Evolutionary conservation across 1,140 invertebrate genomes (phyloP).

Genomic region (Pseudomyrmex flavicornis): DNA sequence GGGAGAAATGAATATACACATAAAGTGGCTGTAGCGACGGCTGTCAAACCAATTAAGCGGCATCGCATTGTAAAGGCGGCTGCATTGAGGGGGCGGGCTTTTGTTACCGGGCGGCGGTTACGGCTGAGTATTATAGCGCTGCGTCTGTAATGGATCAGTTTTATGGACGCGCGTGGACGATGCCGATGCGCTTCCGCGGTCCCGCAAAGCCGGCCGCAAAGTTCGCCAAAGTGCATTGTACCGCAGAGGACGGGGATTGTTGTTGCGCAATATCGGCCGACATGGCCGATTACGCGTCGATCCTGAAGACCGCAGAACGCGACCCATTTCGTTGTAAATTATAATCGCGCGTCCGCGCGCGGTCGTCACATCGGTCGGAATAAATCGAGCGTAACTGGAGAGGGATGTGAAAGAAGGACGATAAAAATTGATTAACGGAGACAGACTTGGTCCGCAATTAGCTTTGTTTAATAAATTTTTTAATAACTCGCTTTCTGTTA

Average conservation of each 20-base stretch:
- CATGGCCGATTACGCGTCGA: constrained; percentile 17
- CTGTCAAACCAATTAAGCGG: constrained; percentile 71
- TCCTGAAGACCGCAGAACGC: constrained; percentile 20
- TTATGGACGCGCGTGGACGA: constrained; percentile 59
- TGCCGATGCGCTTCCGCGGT: constrained; percentile 24
- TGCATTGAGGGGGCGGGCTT: constrained; percentile 21
- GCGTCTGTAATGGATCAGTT: constrained; percentile 71
- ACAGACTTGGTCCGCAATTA: not conserved
- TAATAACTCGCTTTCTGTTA: no score
- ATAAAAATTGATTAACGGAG: not conserved
- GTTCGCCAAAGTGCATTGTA: constrained; percentile 54
- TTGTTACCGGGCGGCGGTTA: constrained; percentile 63
- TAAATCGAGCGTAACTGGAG: no score
- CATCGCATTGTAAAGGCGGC: constrained; percentile 69
- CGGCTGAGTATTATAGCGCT: constrained; percentile 51
- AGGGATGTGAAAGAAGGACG: not conserved
- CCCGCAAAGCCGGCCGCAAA: constrained; percentile 58
- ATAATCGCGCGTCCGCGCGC: not conserved
- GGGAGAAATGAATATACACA: constrained; percentile 31
- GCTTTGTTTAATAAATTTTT: not conserved
- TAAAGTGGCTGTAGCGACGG: constrained; percentile 62
- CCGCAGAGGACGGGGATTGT: constrained; percentile 8
- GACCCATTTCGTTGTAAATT: constrained; percentile 17
- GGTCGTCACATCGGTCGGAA: not conserved
- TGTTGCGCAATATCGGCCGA: not conserved